A percentile compares a stretch with the other conserved stretches of the same genome.
These are phyloP conservation scores for Hydrolagus affinis DNA, from an alignment of 2,113 vertebrate genomes.

Conservation along the genomic window DNA sequence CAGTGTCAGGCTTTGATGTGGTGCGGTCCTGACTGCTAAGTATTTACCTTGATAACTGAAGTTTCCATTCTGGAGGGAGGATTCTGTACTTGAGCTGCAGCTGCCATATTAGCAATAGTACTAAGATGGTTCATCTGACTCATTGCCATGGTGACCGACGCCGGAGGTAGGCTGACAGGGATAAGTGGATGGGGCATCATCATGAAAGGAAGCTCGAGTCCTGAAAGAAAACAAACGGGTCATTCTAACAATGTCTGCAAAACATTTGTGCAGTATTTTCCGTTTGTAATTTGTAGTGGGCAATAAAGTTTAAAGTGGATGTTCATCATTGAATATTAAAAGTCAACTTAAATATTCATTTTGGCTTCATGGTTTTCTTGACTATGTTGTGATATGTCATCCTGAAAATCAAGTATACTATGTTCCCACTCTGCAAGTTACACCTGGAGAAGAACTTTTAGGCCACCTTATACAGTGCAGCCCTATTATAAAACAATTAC, in stretches of 20 bases:
- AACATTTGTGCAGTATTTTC: background rate
- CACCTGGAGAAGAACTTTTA: no score
- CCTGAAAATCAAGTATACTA: no score
- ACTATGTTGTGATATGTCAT: background rate
- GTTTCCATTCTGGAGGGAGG: conserved; percentile 92
- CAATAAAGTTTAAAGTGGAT: background rate
- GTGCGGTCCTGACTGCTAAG: no score
- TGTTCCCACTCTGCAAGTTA: no score
- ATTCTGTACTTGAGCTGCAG: conserved; percentile 91
- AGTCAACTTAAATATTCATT: background rate
- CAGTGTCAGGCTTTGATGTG: no score
- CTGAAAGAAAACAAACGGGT: conserved; percentile 50
- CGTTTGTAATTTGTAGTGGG: background rate
- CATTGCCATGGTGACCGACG: conserved; percentile 98
- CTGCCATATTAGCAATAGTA: conserved; percentile 98
- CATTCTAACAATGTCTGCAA: conserved; percentile 37
- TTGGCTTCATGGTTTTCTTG: background rate
- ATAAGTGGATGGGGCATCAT: conserved; percentile 99
- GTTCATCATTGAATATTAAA: background rate
- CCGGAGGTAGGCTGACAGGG: conserved; percentile 96
- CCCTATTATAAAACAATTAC: no score
- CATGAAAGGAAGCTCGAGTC: conserved; percentile 98
- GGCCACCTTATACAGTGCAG: no score
- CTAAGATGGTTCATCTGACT: conserved; percentile 99
- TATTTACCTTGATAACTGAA: conserved; percentile 95